Evolutionary conservation across 2,797 vertebrate genomes (phyloP).

Genomic region (Heliangelus exortis): DNA sequence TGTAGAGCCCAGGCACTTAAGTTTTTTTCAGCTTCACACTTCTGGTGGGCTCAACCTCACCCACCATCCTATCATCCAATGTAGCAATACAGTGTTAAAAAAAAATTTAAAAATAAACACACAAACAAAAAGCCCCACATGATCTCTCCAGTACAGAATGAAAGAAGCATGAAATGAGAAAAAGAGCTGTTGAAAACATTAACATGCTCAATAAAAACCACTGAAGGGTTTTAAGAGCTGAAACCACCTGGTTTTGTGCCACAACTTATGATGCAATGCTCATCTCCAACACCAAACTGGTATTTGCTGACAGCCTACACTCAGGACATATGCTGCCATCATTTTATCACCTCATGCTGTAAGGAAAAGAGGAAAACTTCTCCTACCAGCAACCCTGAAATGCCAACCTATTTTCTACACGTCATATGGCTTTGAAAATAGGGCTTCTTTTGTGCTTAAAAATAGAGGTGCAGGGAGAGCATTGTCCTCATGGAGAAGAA

Average conservation of each 20-base stretch:
- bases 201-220: not conserved
- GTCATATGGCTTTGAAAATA: constrained; percentile 50
- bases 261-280: not conserved
- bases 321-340: not conserved
- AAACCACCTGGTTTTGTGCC: not conserved
- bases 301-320: not conserved
- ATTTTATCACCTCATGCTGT: not conserved
- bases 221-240: not conserved
- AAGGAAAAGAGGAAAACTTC: not conserved
- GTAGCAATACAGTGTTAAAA: not conserved
- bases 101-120: not conserved
- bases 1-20: not conserved
- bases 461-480: not conserved
- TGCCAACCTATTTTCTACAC: not conserved
- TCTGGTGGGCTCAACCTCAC: not conserved
- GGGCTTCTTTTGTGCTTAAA: not conserved
- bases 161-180: not conserved
- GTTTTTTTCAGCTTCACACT: not conserved
- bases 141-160: not conserved
- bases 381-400: not conserved
- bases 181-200: not conserved
- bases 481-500: constrained; percentile 59
- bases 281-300: not conserved
- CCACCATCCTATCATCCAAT: not conserved
- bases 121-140: not conserved